phyloP scores from a whole-genome alignment of 2,888 invertebrate species.

The Leptarthrus brevirostris region DNA sequence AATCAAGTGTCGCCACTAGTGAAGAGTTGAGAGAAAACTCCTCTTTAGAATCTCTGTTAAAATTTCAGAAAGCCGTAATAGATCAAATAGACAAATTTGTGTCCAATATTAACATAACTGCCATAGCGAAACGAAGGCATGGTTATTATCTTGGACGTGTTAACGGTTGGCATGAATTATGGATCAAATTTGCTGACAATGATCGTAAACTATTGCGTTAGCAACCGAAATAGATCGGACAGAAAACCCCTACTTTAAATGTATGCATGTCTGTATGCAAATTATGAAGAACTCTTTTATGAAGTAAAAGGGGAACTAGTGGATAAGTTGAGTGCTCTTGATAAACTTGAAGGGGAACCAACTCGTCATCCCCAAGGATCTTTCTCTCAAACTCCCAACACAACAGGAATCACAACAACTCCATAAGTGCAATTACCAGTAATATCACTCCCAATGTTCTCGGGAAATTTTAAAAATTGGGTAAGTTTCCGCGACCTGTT shows the following conservation, averaged over 20 bases:
- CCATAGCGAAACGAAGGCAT: not conserved
- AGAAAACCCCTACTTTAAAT: not conserved
- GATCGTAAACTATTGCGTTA: not conserved
- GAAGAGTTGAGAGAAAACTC: too few relatives aligned
- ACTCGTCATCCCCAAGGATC: not conserved
- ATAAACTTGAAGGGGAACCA: not conserved
- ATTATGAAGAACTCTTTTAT: not conserved
- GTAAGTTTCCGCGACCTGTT: not conserved
- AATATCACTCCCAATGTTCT: not conserved
- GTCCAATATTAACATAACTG: not conserved
- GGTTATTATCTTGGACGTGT: constrained; percentile 5
- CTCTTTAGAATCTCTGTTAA: too few relatives aligned
- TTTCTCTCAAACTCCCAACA: not conserved
- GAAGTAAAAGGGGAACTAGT: not conserved
- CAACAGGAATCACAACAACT: not conserved
- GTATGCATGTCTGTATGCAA: not conserved
- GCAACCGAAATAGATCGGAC: not conserved
- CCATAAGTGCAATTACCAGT: not conserved
- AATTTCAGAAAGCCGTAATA: too few relatives aligned
- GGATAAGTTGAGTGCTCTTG: not conserved
- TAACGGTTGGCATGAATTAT: constrained; percentile 2
- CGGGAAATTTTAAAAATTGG: not conserved
- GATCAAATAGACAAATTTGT: constrained; percentile 1
- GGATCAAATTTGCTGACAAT: not conserved
- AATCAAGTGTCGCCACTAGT: too few relatives aligned